These are phyloP conservation scores for Rhopalosiphum padi DNA, from an alignment of 1,140 invertebrate genomes.

Conservation along the genomic window DNA sequence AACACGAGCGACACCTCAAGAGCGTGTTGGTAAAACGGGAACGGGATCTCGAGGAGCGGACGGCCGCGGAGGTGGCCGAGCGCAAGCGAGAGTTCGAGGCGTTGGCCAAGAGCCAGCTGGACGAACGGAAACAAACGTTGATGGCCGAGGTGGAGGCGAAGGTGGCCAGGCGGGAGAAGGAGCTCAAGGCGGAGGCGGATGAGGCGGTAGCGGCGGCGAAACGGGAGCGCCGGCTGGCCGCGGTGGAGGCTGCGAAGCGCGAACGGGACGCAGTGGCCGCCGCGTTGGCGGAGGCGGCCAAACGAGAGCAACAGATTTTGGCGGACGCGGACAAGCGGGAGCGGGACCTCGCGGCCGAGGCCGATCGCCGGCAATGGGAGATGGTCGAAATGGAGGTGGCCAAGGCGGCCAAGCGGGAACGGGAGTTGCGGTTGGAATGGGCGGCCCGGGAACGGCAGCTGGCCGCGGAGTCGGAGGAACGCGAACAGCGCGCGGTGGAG, in stretches of 20 bases:
- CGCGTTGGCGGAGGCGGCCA: background rate
- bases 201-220: background rate
- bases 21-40: background rate
- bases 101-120: background rate
- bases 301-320: constrained; percentile 13
- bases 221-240: constrained; percentile 23
- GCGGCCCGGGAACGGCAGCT: constrained; percentile 22
- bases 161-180: background rate
- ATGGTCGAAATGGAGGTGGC: background rate
- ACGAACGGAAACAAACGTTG: background rate
- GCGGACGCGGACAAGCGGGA: background rate
- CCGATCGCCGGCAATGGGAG: background rate
- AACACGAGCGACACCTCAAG: constrained; percentile 9
- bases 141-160: background rate
- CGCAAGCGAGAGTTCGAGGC: background rate
- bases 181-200: background rate
- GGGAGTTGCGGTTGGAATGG: background rate
- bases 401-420: background rate
- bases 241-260: background rate
- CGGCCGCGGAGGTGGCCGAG: background rate
- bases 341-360: background rate
- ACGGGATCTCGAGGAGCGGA: background rate
- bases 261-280: background rate
- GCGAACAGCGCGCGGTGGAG: background rate
- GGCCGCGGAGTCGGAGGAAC: background rate